Base-by-base conservation (phyloP, 30 jellyfish, hydroid and myxozoan genomes). In the Sanderia malayensis region DNA sequence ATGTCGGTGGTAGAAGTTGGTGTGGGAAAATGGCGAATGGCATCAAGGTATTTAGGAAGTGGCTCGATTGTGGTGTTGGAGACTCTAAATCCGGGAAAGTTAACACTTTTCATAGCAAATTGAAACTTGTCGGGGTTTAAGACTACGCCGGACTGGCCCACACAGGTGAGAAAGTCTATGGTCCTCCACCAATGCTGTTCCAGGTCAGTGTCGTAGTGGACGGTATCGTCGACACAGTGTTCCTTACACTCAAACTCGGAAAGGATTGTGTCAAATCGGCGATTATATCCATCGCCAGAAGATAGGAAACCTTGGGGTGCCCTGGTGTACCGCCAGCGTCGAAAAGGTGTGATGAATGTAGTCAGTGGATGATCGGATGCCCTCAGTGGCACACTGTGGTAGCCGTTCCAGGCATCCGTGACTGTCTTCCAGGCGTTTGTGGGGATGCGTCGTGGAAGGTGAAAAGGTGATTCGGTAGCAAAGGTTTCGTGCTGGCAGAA, bases 241-340 rank as follows among this genome's bases (percentile, higher is more conserved):
- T n/a, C n/a, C n/a, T n/a, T n/a, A n/a, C n/a, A n/a, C n/a, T n/a
- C n/a, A n/a, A n/a, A n/a, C n/a, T n/a, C n/a, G n/a, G n/a, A n/a
- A n/a, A n/a, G n/a, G n/a, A n/a, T n/a, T n/a, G n/a, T n/a, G n/a
- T n/a, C n/a, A n/a, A n/a, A n/a, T n/a, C n/a, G n/a, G n/a, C n/a
- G n/a, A n/a, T 69, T 69, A 76, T 69, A 69, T 18, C 81, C 74
- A 69, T 69, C 81, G 11, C 82, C 81, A 0, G 82, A 72, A 61
- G 47, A 25, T 1, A 72, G 77, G 85, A 72, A 72, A 11, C 82
- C 85, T 57, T 72, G 85, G 20, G 85, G 81, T 2, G 85, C 70
- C 31, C 77, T 72, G 61, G 30, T 26, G 59, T 72, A 72, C 70
- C 85, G 46, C 81, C 81, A 55, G 32, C 85, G 81, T 22, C 81